phyloP scores from a whole-genome alignment of 1,140 invertebrate species.

The Lepidostoma basale region DNA sequence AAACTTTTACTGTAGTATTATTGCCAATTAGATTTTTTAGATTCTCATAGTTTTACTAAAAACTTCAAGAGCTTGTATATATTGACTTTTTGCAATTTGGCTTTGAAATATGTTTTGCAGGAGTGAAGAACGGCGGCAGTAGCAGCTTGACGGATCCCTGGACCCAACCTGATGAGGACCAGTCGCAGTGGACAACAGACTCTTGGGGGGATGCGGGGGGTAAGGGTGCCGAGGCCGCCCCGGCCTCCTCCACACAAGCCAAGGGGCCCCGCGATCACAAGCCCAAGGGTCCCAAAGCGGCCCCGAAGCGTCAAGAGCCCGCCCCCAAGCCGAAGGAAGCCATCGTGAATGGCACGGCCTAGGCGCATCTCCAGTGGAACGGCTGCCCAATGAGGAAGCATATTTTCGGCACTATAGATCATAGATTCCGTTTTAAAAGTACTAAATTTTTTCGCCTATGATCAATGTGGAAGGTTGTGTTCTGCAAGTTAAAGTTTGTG shows the following conservation, averaged over 20 bases:
- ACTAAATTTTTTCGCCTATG: slow-evolving; percentile 39
- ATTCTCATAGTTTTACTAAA: no score
- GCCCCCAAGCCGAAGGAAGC: slow-evolving; percentile 64
- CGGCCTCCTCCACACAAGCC: slow-evolving; percentile 8
- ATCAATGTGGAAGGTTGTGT: slow-evolving; percentile 38
- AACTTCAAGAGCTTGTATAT: no score
- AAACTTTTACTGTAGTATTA: no score
- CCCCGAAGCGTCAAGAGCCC: slow-evolving; percentile 52
- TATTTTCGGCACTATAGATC: slow-evolving; percentile 37
- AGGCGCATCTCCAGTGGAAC: slow-evolving; percentile 24
- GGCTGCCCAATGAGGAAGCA: slow-evolving; percentile 31
- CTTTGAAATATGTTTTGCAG: no score
- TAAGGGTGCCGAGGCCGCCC: slow-evolving; percentile 32
- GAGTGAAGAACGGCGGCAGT: slow-evolving; percentile 38
- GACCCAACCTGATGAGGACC: not conserved
- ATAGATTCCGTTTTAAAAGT: slow-evolving; percentile 43
- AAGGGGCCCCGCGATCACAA: slow-evolving; percentile 41
- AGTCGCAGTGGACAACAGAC: slow-evolving; percentile 47
- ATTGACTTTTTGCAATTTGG: no score
- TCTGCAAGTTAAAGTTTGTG: slow-evolving; percentile 38
- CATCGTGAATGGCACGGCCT: slow-evolving; percentile 65
- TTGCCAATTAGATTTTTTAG: no score
- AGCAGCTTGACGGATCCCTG: not conserved
- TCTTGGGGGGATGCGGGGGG: slow-evolving; percentile 43
- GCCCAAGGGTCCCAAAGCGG: slow-evolving; percentile 40